Conservation (phyloP, 2,888 invertebrate genomes). For the Listrodromus nycthemerus region DNA sequence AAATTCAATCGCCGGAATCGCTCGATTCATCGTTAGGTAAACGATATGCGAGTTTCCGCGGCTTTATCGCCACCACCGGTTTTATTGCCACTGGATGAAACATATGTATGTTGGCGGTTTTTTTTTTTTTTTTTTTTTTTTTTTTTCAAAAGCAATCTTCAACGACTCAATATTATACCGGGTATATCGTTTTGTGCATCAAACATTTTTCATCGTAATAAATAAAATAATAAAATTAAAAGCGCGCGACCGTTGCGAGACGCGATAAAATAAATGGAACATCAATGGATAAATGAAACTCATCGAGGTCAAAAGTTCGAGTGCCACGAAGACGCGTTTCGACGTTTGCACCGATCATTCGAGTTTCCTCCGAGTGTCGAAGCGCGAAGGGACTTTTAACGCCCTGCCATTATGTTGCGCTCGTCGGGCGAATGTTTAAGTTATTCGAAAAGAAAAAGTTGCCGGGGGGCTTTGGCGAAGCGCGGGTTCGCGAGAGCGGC, state of each 20-base stretch:
- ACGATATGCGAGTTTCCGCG: no score
- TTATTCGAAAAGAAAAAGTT: constrained; percentile 65
- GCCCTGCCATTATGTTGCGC: constrained; percentile 30
- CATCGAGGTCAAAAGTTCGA: no score
- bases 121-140: neutral
- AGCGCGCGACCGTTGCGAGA: no score
- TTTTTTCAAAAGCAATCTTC: no score
- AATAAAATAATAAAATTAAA: no score
- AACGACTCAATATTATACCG: no score
- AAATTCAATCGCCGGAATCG: neutral
- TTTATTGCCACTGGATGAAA: neutral
- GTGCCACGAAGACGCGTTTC: no score
- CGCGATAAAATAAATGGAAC: no score
- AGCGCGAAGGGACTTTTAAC: constrained; percentile 24
- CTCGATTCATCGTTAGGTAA: neutral
- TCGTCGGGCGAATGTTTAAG: constrained; percentile 49
- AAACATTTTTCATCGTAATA: no score
- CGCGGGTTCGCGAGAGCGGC: constrained; percentile 36
- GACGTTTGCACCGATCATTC: neutral
- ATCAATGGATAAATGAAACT: neutral
- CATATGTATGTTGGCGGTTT: no score
- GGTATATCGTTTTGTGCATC: no score
- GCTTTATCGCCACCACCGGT: neutral
- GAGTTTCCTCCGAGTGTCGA: constrained; percentile 6
- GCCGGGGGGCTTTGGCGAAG: constrained; percentile 46